Evolutionary conservation across 2,888 invertebrate genomes (phyloP).

Genomic region (Mimas tiliae): DNA sequence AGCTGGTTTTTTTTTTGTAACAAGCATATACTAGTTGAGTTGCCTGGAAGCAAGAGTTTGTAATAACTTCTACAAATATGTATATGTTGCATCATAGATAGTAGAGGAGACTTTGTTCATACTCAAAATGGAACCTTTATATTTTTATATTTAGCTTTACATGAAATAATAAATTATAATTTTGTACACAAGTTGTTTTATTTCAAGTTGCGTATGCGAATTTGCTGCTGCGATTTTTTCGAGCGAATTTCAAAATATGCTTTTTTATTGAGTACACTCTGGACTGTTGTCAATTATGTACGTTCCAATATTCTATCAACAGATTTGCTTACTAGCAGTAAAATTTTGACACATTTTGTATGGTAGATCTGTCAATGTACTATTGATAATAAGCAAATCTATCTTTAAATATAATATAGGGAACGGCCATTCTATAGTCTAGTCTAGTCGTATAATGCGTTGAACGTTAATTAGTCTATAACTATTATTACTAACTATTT

Average conservation of each 20-base stretch:
- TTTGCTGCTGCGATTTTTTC: background rate
- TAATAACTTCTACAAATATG: background rate
- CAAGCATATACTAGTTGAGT: background rate
- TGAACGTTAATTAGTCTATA: too few species aligned
- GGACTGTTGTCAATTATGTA: too few species aligned
- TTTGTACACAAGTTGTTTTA: conserved; percentile 63
- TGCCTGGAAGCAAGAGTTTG: background rate
- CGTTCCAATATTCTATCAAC: too few species aligned
- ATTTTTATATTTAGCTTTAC: conserved; percentile 75
- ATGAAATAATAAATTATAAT: conserved; percentile 79
- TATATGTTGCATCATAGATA: conserved; percentile 19
- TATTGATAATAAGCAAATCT: too few species aligned
- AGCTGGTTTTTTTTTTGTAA: background rate
- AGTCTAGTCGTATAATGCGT: too few species aligned
- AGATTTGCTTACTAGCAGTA: too few species aligned
- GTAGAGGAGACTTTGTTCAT: conserved; percentile 47
- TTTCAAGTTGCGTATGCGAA: background rate
- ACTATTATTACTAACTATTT: too few species aligned
- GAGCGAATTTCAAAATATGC: background rate
- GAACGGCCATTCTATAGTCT: too few species aligned
- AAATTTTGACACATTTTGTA: too few species aligned
- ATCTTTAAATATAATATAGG: too few species aligned
- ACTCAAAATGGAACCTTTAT: conserved; percentile 67
- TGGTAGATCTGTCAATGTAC: too few species aligned
- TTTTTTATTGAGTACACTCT: too few species aligned